Evolutionary conservation across 2,888 invertebrate genomes (phyloP).

Genomic region (Heliconius aoede): DNA sequence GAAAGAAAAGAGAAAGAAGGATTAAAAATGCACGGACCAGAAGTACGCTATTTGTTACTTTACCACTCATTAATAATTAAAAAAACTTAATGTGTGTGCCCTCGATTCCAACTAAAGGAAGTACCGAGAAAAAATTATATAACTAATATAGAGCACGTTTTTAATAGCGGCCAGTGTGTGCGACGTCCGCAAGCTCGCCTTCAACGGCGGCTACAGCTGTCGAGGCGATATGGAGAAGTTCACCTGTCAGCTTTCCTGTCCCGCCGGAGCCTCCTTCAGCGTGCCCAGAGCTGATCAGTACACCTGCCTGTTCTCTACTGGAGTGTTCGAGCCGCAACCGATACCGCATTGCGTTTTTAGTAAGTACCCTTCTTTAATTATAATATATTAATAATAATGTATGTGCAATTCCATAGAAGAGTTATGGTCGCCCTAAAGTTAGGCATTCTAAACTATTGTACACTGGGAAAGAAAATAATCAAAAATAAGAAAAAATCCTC

Average conservation of each 20-base stretch:
- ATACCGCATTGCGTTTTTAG: constrained; percentile 89
- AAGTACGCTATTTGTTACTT: too few species aligned
- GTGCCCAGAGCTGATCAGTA: constrained; percentile 85
- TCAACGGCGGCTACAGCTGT: constrained; percentile 91
- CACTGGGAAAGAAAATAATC: too few species aligned
- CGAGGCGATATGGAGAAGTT: constrained; percentile 84
- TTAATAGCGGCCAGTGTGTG: constrained; percentile 85
- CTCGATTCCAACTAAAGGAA: too few species aligned
- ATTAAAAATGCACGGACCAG: too few species aligned
- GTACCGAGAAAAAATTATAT: too few species aligned
- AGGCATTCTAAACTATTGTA: too few species aligned
- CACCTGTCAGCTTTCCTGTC: constrained; percentile 87
- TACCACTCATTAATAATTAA: too few species aligned
- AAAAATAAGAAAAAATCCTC: too few species aligned
- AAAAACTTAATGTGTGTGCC: too few species aligned
- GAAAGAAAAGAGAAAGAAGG: too few species aligned
- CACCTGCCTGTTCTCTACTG: constrained; percentile 86
- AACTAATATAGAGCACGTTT: not conserved
- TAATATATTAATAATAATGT: not conserved
- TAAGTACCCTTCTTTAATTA: constrained; percentile 60
- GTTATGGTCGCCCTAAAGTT: too few species aligned
- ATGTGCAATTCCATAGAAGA: too few species aligned
- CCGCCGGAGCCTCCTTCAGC: constrained; percentile 85
- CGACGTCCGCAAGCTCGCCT: constrained; percentile 85
- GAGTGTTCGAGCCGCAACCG: constrained; percentile 86